Evolutionary conservation across 2,797 vertebrate species (phyloP).

Genomic region (Petrocephalus schoutedeni): DNA sequence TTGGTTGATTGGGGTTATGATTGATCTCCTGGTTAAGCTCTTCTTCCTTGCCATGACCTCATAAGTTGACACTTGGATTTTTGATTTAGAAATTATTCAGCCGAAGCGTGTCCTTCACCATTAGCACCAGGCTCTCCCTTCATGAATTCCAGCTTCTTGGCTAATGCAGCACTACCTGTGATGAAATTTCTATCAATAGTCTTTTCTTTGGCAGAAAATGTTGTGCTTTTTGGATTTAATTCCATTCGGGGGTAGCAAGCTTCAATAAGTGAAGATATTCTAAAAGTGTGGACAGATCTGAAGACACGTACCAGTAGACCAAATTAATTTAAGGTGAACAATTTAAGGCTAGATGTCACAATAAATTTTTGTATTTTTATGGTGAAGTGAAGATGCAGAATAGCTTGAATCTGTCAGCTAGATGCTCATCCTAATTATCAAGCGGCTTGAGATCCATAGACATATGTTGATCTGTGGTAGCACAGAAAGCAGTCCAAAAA

Average conservation of each 20-base stretch:
- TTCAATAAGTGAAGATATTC: neutral
- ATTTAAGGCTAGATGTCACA: neutral
- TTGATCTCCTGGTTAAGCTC: neutral
- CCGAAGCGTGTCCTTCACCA: neutral
- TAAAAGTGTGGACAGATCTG: neutral
- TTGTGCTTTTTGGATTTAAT: neutral
- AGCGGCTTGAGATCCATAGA: neutral
- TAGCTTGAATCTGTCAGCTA: neutral
- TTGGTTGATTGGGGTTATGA: neutral
- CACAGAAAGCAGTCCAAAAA: neutral
- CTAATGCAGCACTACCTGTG: neutral
- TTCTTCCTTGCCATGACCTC: neutral
- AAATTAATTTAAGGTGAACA: neutral
- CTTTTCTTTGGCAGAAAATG: neutral
- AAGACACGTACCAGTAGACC: neutral
- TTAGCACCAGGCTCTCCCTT: neutral
- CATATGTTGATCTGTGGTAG: neutral
- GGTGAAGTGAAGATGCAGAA: neutral
- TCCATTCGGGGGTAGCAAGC: neutral
- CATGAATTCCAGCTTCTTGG: neutral
- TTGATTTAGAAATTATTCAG: neutral
- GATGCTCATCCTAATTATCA: neutral
- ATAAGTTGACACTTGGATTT: neutral
- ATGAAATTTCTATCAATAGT: neutral
- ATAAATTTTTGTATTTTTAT: neutral